A percentile compares a stretch with the other conserved stretches of the same genome.
Evolutionary conservation across 2,797 vertebrate genomes (phyloP).

Genomic region (Dendrocincla fuliginosa): DNA sequence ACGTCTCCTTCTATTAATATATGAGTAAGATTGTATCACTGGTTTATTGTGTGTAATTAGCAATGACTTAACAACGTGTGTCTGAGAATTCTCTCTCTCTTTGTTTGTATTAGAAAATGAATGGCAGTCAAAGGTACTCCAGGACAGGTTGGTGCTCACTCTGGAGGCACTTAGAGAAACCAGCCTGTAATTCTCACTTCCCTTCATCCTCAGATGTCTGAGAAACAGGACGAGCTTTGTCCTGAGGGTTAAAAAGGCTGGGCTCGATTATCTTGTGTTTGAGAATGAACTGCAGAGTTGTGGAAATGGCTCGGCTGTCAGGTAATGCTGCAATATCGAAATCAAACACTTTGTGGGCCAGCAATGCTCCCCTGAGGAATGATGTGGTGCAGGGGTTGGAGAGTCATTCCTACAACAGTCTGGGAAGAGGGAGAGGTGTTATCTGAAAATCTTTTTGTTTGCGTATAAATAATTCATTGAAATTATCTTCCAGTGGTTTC

Average conservation of each 20-base stretch:
- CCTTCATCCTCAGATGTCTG: neutral
- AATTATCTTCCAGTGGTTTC: neutral
- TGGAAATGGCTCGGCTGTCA: neutral
- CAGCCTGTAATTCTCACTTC: neutral
- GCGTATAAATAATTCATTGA: neutral
- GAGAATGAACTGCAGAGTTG: neutral
- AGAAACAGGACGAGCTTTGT: neutral
- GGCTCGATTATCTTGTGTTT: neutral
- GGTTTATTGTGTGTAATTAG: slow-evolving; percentile 10
- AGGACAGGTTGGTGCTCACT: neutral
- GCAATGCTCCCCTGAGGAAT: neutral
- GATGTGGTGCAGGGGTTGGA: neutral
- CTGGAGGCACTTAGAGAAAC: neutral
- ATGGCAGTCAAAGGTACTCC: neutral
- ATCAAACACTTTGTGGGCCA: neutral
- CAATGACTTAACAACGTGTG: neutral
- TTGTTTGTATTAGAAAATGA: slow-evolving; percentile 11
- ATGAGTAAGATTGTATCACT: neutral
- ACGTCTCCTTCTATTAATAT: neutral
- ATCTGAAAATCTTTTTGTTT: neutral
- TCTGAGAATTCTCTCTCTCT: neutral
- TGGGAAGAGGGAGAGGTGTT: neutral
- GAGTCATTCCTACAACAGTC: neutral
- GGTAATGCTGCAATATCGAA: neutral
- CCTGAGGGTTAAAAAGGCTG: neutral